Conservation (phyloP, 1,140 invertebrate species). For the Drosophila azteca region DNA sequence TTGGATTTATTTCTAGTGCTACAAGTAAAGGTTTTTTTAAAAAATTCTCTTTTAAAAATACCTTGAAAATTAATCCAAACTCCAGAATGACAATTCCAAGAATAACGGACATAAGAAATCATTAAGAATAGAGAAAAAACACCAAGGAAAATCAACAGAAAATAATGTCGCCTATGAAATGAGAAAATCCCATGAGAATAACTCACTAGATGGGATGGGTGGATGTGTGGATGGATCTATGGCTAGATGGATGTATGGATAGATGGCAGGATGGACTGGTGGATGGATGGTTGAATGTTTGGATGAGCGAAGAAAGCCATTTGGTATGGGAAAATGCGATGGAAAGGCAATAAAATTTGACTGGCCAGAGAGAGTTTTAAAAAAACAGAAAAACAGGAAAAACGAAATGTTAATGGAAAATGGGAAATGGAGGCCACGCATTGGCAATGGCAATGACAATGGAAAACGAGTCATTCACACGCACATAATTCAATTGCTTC, state of each 20-base stretch:
- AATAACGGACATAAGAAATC: conserved; percentile 28
- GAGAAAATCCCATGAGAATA: conserved; percentile 20
- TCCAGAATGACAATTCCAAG: background rate
- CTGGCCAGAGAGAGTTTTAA: conserved; percentile 35
- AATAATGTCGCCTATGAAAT: conserved; percentile 28
- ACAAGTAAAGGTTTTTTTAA: too few species aligned
- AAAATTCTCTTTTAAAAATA: too few species aligned
- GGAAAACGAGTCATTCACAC: conserved; percentile 66
- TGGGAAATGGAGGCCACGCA: background rate
- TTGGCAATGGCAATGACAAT: background rate
- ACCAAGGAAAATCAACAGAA: conserved; percentile 22
- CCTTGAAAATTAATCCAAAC: too few species aligned
- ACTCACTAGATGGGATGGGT: background rate
- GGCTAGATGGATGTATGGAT: too few species aligned
- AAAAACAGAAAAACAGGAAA: conserved; percentile 35
- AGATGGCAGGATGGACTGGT: too few species aligned
- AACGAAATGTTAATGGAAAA: conserved; percentile 25
- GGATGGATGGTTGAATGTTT: background rate
- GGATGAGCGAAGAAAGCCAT: conserved; percentile 13
- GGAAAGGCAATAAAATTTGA: conserved; percentile 43
- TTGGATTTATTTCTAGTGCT: too few species aligned
- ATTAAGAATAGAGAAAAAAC: conserved; percentile 27
- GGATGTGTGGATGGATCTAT: background rate
- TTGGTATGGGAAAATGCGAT: conserved; percentile 16
- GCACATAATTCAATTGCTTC: conserved; percentile 80